Evolutionary conservation across 1,140 invertebrate species (phyloP).

Genomic region (Laodelphax striatellus): DNA sequence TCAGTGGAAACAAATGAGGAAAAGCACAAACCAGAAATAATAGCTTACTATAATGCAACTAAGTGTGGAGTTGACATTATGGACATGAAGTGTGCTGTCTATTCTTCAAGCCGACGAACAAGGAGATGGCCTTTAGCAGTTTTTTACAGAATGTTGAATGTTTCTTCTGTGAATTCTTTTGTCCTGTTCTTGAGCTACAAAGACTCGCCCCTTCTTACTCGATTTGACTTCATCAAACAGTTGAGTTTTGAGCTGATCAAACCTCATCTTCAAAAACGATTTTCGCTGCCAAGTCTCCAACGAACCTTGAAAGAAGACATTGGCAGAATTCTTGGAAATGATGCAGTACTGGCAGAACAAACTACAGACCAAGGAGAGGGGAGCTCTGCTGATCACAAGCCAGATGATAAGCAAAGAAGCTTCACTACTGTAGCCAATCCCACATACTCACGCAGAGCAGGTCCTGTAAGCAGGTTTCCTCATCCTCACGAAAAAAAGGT

Average conservation of each 20-base stretch:
- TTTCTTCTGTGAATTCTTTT: constrained; percentile 18
- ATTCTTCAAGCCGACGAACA: constrained; percentile 18
- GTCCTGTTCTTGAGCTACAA: constrained; percentile 9
- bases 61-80: constrained; percentile 26
- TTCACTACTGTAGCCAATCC: too few species aligned
- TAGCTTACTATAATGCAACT: constrained; percentile 24
- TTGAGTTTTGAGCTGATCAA: constrained; percentile 13
- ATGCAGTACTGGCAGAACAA: too few species aligned
- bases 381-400: too few species aligned
- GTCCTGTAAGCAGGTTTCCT: too few species aligned
- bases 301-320: too few species aligned
- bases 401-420: too few species aligned
- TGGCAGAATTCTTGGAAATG: too few species aligned
- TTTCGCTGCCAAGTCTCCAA: background rate
- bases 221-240: constrained; percentile 20
- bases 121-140: constrained; percentile 25
- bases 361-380: too few species aligned
- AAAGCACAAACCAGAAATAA: constrained; percentile 24
- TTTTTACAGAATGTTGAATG: constrained; percentile 24
- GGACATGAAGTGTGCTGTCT: constrained; percentile 25
- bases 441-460: too few species aligned
- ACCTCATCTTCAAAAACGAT: constrained; percentile 23
- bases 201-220: constrained; percentile 1
- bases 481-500: too few species aligned
- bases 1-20: constrained; percentile 13